Conservation (phyloP, 2,888 invertebrate species). For the Apamea sordens region DNA sequence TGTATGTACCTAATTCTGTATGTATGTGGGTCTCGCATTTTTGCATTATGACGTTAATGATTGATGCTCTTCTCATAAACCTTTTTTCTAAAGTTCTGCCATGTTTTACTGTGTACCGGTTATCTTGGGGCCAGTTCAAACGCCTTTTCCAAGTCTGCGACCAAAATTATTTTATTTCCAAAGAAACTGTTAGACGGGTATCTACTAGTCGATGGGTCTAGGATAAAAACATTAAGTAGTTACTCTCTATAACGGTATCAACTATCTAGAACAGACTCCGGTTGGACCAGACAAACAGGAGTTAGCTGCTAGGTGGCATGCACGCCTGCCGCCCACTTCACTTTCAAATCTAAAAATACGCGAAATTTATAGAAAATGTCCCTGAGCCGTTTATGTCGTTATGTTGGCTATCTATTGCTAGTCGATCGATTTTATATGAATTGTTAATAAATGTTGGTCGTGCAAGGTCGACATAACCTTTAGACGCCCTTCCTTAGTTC, state of each 20-base stretch:
- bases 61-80: background rate
- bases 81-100: background rate
- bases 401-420: background rate
- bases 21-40: background rate
- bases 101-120: background rate
- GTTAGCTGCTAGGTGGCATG: slow-evolving; percentile 20
- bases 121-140: background rate
- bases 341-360: slow-evolving; percentile 60
- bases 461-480: slow-evolving; percentile 38
- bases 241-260: slow-evolving; percentile 22
- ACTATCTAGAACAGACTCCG: slow-evolving; percentile 27
- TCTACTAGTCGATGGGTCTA: background rate
- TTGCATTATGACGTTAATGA: slow-evolving; percentile 3
- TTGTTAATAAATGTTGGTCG: slow-evolving; percentile 34
- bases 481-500: slow-evolving; percentile 12
- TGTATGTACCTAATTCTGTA: background rate
- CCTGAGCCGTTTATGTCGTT: slow-evolving; percentile 18
- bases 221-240: background rate
- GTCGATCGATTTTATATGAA: slow-evolving; percentile 39
- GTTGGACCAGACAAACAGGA: slow-evolving; percentile 52
- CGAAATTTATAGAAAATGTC: slow-evolving; percentile 37
- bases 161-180: background rate
- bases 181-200: background rate
- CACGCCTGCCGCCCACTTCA: slow-evolving; percentile 28
- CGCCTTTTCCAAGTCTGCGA: background rate